Evolutionary conservation across 2,797 vertebrate genomes (phyloP).

Genomic region (Spheniscus humboldti): DNA sequence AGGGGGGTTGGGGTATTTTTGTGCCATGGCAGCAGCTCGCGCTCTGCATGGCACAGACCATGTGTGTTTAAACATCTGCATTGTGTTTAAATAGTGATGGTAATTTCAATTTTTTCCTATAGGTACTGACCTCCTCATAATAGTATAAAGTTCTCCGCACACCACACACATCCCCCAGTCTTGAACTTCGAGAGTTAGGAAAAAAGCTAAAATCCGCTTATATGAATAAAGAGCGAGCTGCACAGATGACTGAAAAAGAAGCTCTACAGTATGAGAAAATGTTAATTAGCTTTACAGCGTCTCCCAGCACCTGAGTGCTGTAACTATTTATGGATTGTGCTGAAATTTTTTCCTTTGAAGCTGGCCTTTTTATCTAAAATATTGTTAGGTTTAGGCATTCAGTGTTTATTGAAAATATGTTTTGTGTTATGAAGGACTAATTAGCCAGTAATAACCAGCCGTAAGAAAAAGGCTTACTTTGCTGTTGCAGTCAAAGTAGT

Average conservation of each 20-base stretch:
- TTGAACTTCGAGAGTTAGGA: constrained; percentile 89
- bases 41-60: too few relatives aligned
- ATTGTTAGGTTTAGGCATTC: not conserved
- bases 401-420: not conserved
- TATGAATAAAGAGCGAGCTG: constrained; percentile 86
- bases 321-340: not conserved
- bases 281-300: constrained; percentile 68
- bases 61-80: too few relatives aligned
- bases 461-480: not conserved
- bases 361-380: not conserved
- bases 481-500: not conserved
- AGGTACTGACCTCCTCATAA: not conserved
- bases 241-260: constrained; percentile 89
- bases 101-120: rapidly evolving
- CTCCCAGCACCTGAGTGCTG: not conserved
- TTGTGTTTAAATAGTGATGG: not conserved
- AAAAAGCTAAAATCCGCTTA: constrained; percentile 86
- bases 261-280: constrained; percentile 79
- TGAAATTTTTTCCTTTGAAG: not conserved
- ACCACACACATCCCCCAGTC: constrained; percentile 54
- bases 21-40: too few relatives aligned
- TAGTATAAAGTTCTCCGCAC: not conserved
- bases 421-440: not conserved
- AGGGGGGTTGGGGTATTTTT: too few relatives aligned
- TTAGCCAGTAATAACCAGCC: not conserved